Conservation (phyloP, 2,113 vertebrate species). For the crab-eating macaque (Macaca fascicularis) region T2T-MFA8v1.1 NC_088376.1:200067001-200067500, state of each 20-base stretch:
- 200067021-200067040: background rate
- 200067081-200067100: background rate
- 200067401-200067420: background rate
- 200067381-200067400: background rate
- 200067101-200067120: background rate
- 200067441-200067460: background rate
- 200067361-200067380: background rate
- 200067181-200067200: background rate
- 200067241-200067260: slow-evolving; percentile 28
- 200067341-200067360: slow-evolving; percentile 38
- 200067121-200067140: background rate
- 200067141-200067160: background rate
- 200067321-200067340: background rate
- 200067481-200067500: too few species aligned
- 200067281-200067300: background rate
- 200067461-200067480: background rate
- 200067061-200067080: background rate
- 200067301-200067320: background rate
- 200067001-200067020: background rate
- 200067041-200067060: background rate
- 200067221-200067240: background rate
- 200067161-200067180: background rate
- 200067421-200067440: slow-evolving; percentile 1
- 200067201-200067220: background rate
- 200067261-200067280: background rate